Conservation (phyloP, 2,113 vertebrate species). For the Cynocephalus volans region DNA sequence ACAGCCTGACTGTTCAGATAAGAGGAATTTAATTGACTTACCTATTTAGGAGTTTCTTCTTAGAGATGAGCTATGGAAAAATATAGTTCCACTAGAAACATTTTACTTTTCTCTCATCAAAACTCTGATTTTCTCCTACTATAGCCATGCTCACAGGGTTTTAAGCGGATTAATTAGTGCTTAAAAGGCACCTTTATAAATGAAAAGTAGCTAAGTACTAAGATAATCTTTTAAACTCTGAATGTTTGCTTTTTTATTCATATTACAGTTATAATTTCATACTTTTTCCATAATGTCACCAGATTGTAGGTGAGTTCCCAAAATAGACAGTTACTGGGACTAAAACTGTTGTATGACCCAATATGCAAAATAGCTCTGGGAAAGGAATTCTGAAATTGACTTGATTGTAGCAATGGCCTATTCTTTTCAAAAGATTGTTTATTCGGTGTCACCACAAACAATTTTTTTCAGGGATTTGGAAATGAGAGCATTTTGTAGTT, state of each 20-base stretch:
- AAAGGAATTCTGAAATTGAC: conserved; percentile 65
- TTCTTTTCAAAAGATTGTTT: conserved; percentile 68
- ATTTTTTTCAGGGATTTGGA: conserved; percentile 65
- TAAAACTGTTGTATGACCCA: conserved; percentile 71
- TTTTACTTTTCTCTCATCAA: conserved; percentile 52
- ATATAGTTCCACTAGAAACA: conserved; percentile 42
- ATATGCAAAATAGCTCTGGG: conserved; percentile 76
- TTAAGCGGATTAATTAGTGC: conserved; percentile 72
- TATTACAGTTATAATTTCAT: conserved; percentile 66
- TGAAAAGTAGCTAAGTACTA: conserved; percentile 66
- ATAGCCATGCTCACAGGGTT: conserved; percentile 28
- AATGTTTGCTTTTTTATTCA: conserved; percentile 68
- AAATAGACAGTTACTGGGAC: conserved; percentile 72
- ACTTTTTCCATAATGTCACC: conserved; percentile 69
- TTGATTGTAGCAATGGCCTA: conserved; percentile 61
- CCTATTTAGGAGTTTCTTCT: conserved; percentile 57
- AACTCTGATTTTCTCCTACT: conserved; percentile 63
- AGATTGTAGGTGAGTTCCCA: conserved; percentile 72
- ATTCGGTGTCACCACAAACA: conserved; percentile 57
- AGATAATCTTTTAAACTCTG: conserved; percentile 71
- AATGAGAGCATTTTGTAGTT: conserved; percentile 72
- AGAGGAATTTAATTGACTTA: conserved; percentile 71
- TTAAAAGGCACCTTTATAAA: conserved; percentile 74
- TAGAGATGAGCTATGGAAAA: conserved; percentile 72
- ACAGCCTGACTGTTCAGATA: conserved; percentile 59